Base-by-base conservation (phyloP, 1,140 invertebrate genomes). In the Ericerus pela region DNA sequence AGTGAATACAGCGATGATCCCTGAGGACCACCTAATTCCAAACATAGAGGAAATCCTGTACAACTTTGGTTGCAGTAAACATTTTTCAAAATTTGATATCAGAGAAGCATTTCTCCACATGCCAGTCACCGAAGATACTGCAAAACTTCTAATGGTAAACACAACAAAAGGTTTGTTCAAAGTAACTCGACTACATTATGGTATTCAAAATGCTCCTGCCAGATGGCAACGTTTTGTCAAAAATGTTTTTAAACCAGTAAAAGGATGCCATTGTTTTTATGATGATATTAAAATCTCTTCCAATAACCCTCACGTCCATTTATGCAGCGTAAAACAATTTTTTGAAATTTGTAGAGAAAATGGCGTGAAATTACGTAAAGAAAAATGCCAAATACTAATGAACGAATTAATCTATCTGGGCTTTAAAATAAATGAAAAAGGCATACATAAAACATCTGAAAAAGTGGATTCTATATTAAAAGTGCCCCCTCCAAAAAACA, bases 151-250 rank as follows among this genome's bases (percentile, higher is more conserved):
- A 12, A 60, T 62, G 6, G 60, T 62, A 1, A 56, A 56, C 10
- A 68, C 67, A 10, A 18, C 11, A 26, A 51, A 24, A 28, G 54
- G 54, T 16, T 16, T 18, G 4, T 54, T 10, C 24, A 14, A 10
- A 8, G n/a, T 16, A 18, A 4, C 4, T 8, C 10, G 29, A 38
- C 18, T 54, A 5, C 27, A n/a, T 10, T 54, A 12, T 24, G 53
- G 53, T 33, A 33, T 33, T n/a, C 8, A 33, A 33, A n/a, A 10
- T 33, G 30, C 30, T 33, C 30, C 30, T 33, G 8, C 8, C 8
- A n/a, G 8, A 10, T n/a, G 62, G 58, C 30, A 62, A 62, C n/a
- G 67, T 55, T 63, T 69, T 18, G 72, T 77, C 16, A 70, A 74
- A 38, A 58, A 65, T 56, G 58, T 69, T 2, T 52, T 76, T 5